phyloP scores from a whole-genome alignment of 2,888 invertebrate genomes.

The Branchipolynoe longqiensis region DNA sequence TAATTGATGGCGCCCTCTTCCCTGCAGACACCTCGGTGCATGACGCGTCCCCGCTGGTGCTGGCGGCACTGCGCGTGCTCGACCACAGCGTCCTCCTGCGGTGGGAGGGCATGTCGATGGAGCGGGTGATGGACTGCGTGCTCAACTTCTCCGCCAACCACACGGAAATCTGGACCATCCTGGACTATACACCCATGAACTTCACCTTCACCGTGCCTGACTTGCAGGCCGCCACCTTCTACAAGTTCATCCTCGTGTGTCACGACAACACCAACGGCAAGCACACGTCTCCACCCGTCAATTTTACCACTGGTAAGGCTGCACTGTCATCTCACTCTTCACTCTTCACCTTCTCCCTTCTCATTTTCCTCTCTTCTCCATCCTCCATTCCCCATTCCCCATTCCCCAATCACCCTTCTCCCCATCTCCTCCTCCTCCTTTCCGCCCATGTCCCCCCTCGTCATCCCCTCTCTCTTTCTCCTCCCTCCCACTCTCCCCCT shows the following conservation, averaged over 20 bases:
- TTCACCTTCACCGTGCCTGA: constrained; percentile 36
- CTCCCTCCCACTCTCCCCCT: neutral
- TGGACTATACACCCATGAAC: constrained; percentile 40
- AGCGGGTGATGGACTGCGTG: constrained; percentile 35
- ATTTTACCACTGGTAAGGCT: constrained; percentile 34
- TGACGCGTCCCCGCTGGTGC: constrained; percentile 28
- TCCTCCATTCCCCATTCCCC: neutral
- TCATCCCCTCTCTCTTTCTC: neutral
- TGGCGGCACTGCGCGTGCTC: neutral
- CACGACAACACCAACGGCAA: constrained; percentile 49
- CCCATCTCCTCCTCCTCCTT: neutral
- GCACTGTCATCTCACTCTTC: neutral
- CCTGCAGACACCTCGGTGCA: constrained; percentile 12
- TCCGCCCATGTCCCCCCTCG: neutral
- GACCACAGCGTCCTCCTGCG: neutral
- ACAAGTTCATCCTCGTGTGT: constrained; percentile 41
- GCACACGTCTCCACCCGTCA: constrained; percentile 35
- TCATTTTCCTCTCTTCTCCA: neutral
- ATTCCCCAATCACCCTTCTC: neutral
- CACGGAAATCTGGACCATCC: constrained; percentile 47
- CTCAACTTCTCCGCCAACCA: constrained; percentile 42
- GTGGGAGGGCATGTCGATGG: constrained; percentile 47
- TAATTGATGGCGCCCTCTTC: too few species aligned
- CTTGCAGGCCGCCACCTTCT: constrained; percentile 42
- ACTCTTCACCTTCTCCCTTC: neutral